phyloP scores from a whole-genome alignment of 2,888 invertebrate species.

The Lypha dubia region DNA sequence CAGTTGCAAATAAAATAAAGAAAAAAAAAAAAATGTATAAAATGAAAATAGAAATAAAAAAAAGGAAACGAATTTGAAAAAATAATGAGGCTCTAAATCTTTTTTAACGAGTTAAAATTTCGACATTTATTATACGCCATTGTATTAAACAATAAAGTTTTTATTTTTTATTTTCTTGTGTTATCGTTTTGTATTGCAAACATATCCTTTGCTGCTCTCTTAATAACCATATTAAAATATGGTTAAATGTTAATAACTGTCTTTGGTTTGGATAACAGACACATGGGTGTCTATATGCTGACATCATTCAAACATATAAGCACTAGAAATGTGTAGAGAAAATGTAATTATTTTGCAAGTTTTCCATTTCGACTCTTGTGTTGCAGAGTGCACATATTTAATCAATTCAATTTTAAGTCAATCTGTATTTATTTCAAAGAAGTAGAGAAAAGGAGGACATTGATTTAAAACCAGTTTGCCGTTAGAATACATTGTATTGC shows the following conservation, averaged over 20 bases:
- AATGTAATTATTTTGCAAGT: slow-evolving; percentile 38
- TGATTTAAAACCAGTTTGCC: slow-evolving; percentile 29
- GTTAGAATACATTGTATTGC: background rate
- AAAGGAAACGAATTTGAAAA: slow-evolving; percentile 48
- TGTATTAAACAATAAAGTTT: slow-evolving; percentile 35
- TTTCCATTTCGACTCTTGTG: background rate
- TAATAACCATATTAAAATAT: slow-evolving; percentile 50
- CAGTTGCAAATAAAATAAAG: slow-evolving; percentile 1
- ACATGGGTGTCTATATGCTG: background rate
- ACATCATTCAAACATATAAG: background rate
- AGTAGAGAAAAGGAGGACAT: slow-evolving; percentile 15
- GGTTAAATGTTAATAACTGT: slow-evolving; percentile 54
- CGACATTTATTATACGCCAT: slow-evolving; percentile 59
- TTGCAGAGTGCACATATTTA: slow-evolving; percentile 1
- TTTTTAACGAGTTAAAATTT: slow-evolving; percentile 68
- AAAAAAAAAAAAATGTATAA: slow-evolving; percentile 28
- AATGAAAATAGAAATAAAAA: background rate
- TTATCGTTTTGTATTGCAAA: background rate
- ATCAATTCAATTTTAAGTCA: slow-evolving; percentile 41
- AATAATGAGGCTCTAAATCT: slow-evolving; percentile 69
- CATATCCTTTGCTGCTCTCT: slow-evolving; percentile 16
- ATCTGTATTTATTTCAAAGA: slow-evolving; percentile 12
- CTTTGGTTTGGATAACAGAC: background rate
- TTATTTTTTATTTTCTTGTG: slow-evolving; percentile 3
- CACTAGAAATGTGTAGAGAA: background rate